phyloP scores from a whole-genome alignment of 2,113 vertebrate species.

The Gobio gobio region DNA sequence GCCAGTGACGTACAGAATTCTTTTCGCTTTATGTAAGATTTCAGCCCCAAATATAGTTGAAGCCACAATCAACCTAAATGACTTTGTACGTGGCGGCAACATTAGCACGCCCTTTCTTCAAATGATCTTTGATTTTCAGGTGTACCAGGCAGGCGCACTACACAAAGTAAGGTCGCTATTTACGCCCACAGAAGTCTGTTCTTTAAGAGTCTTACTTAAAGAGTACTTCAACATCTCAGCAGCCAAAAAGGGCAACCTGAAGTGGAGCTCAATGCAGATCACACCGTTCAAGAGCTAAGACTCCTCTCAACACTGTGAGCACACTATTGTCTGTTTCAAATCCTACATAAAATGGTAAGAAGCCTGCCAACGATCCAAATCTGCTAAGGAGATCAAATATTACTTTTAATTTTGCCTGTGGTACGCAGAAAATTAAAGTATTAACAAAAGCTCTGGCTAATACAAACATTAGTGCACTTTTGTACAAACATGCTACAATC shows the following conservation, averaged over 20 bases:
- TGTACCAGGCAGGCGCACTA: background rate
- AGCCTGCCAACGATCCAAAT: conserved; percentile 18
- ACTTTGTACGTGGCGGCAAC: conserved; percentile 24
- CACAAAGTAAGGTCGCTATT: conserved; percentile 24
- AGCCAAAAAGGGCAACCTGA: conserved; percentile 44
- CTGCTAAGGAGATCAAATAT: conserved; percentile 23
- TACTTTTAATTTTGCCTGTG: background rate
- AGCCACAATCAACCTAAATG: conserved; percentile 38
- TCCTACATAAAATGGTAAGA: conserved; percentile 37
- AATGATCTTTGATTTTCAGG: conserved; percentile 43
- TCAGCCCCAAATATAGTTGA: background rate
- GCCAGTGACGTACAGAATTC: background rate
- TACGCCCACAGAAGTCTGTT: conserved; percentile 41
- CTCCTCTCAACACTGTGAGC: conserved; percentile 40
- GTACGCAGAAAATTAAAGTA: background rate
- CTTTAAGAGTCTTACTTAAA: conserved; percentile 51
- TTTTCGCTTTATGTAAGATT: background rate
- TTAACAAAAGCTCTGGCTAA: background rate
- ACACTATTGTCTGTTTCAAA: conserved; percentile 50
- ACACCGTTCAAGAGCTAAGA: conserved; percentile 51
- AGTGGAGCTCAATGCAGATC: conserved; percentile 59
- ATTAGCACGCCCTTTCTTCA: background rate
- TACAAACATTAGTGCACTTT: background rate
- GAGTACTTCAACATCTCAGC: conserved; percentile 55
- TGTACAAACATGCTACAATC: conserved; percentile 14